These are phyloP conservation scores for Alosa sapidissima DNA, from an alignment of 2,797 vertebrate species.

Conservation along the genomic window DNA sequence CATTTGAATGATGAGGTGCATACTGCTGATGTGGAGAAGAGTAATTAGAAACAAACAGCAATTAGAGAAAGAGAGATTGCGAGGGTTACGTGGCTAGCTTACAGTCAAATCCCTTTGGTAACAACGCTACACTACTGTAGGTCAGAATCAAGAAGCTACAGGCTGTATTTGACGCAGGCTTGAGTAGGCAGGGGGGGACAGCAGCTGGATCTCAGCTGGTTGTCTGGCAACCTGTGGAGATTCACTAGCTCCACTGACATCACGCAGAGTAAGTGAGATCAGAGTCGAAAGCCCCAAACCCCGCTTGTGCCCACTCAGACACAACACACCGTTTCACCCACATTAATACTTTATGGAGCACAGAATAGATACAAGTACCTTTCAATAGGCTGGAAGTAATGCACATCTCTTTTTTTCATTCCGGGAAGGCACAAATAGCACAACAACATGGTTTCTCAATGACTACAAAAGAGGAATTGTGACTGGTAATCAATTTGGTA, in stretches of 20 bases:
- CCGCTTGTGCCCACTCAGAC: constrained; percentile 40
- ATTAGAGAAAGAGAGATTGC: neutral
- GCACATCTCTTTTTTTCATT: constrained; percentile 36
- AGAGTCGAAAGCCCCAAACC: constrained; percentile 28
- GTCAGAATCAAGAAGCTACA: neutral
- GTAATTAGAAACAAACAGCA: neutral
- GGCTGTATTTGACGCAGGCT: neutral
- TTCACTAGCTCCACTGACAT: neutral
- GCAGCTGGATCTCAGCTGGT: constrained; percentile 17
- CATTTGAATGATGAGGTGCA: neutral
- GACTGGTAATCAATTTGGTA: constrained; percentile 49
- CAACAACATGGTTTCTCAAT: neutral
- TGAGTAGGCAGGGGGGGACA: neutral
- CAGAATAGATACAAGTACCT: constrained; percentile 44
- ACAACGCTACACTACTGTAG: neutral
- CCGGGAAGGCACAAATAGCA: neutral
- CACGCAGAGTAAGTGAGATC: constrained; percentile 21
- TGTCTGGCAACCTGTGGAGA: constrained; percentile 22
- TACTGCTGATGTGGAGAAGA: neutral
- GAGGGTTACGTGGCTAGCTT: neutral
- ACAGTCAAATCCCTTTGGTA: neutral
- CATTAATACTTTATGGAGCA: constrained; percentile 51
- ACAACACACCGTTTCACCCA: constrained; percentile 31
- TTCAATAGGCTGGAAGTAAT: constrained; percentile 58
- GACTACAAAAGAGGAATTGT: neutral